phyloP scores from a whole-genome alignment of 2,888 invertebrate genomes.

The Anaspis maculata region DNA sequence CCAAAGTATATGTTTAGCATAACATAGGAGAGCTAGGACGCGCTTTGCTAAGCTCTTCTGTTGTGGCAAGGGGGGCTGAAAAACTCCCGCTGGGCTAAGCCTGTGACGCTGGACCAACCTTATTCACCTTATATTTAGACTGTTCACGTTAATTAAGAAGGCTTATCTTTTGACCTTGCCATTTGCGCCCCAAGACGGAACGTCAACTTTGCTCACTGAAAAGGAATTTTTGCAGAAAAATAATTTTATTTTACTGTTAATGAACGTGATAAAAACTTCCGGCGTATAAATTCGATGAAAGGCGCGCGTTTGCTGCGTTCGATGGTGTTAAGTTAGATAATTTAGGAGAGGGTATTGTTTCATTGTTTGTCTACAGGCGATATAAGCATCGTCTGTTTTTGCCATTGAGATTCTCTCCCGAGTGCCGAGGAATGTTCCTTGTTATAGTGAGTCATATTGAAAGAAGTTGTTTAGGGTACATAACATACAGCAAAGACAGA shows the following conservation, averaged over 20 bases:
- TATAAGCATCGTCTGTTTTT: slow-evolving; percentile 16
- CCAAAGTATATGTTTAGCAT: slow-evolving; percentile 21
- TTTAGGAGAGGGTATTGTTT: slow-evolving; percentile 13
- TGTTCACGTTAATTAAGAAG: too few species aligned
- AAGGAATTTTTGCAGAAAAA: too few species aligned
- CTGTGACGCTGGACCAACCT: slow-evolving; percentile 11
- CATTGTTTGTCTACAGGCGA: slow-evolving; percentile 14
- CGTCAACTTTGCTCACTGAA: too few species aligned
- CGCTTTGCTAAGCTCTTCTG: slow-evolving; percentile 19
- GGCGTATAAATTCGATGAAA: too few species aligned
- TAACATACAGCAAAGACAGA: slow-evolving; percentile 6
- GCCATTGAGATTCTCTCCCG: slow-evolving; percentile 13
- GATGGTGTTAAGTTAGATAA: too few species aligned
- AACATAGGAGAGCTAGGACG: slow-evolving; percentile 19
- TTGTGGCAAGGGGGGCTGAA: slow-evolving; percentile 14
- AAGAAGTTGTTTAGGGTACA: slow-evolving; percentile 14
- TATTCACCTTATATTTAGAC: slow-evolving; percentile 14
- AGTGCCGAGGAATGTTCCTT: too few species aligned
- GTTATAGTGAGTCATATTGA: slow-evolving; percentile 16
- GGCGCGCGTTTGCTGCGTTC: too few species aligned
- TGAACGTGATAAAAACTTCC: too few species aligned
- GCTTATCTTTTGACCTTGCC: too few species aligned
- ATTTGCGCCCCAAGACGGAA: too few species aligned
- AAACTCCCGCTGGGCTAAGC: slow-evolving; percentile 10
- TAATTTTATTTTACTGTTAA: too few species aligned